Base-by-base conservation (phyloP, 2,888 invertebrate genomes). In the Ophion ellenae region DNA sequence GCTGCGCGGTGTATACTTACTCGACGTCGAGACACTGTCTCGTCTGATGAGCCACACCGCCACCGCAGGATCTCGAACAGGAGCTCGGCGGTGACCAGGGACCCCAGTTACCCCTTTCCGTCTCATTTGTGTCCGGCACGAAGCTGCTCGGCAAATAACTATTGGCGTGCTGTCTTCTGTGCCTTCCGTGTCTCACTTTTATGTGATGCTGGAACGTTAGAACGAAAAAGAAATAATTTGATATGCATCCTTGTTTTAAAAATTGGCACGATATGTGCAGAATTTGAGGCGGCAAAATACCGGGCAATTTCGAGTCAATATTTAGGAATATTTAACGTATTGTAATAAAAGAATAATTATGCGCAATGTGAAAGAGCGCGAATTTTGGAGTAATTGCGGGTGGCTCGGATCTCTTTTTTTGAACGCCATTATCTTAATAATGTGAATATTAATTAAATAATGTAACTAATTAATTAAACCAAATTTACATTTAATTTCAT, bases 31-130 rank as follows among this genome's bases (percentile, higher is more conserved):
- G 94, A 94, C 98, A 98, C 93, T 96, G 96, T 90, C 99, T 96
- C 83, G 96, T 96, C 94, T 98, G 98, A 91, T 96, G 96, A 87
- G 98, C 96, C 32, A 99, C 98, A 77, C 99, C 99, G 17, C 98
- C 98, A 0, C 99, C 99, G 93, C 99, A 99, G 28, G 97, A 96
- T 87, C 98, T 95, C 5, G 98, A 98, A 94, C 99, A 99, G 79
- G 97, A 95, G 40, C 97, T 96, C 75, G 97, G 97, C 64, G 96
- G 95, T 14, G 97, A 97, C 98, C 99, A 99, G 10, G 97, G 96
- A 5, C 97, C 96, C 98, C 98, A 98, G 84, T 95, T 96, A 17
- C 96, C 96, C 11, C 95, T 95, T 74, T 95, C 95, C n/a, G 94
- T 94, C 88, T 96, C 96, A 4, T 96, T 96, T 28, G 95, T 96